Conservation (phyloP, 1,140 invertebrate genomes). For the Drosophila sechellia region DNA sequence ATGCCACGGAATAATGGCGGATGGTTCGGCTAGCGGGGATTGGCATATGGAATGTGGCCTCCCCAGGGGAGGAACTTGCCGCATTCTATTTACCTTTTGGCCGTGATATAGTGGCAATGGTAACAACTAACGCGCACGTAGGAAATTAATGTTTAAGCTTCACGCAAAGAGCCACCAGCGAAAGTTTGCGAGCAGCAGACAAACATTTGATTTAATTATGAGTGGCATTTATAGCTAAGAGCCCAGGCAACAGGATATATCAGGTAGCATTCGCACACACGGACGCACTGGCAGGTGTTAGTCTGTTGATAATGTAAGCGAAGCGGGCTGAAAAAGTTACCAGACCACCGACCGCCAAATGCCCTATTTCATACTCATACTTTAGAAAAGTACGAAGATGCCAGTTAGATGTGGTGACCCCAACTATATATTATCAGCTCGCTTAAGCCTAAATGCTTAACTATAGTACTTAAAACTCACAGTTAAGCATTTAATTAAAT, state of each 20-base stretch:
- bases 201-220: slow-evolving; percentile 85
- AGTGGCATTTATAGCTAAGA: slow-evolving; percentile 83
- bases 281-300: slow-evolving; percentile 70
- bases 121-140: slow-evolving; percentile 40
- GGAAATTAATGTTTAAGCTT: slow-evolving; percentile 81
- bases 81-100: slow-evolving; percentile 70
- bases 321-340: slow-evolving; percentile 27
- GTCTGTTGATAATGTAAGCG: slow-evolving; percentile 84
- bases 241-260: slow-evolving; percentile 51
- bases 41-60: slow-evolving; percentile 52
- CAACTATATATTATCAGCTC: too few species aligned
- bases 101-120: slow-evolving; percentile 55
- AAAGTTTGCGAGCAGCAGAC: slow-evolving; percentile 67
- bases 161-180: slow-evolving; percentile 54
- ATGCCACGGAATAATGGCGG: not conserved
- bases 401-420: not conserved
- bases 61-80: slow-evolving; percentile 54
- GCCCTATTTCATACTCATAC: slow-evolving; percentile 8
- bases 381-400: too few species aligned
- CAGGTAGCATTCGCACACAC: slow-evolving; percentile 52
- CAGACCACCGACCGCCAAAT: slow-evolving; percentile 22
- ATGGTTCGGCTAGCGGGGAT: too few species aligned
- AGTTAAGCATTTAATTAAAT: too few species aligned
- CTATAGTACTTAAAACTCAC: too few species aligned
- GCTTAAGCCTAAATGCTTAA: too few species aligned